A percentile compares a stretch with the other conserved stretches of the same genome.
phyloP scores from a whole-genome alignment of 2,113 vertebrate genomes.

The Alethe castanea region DNA sequence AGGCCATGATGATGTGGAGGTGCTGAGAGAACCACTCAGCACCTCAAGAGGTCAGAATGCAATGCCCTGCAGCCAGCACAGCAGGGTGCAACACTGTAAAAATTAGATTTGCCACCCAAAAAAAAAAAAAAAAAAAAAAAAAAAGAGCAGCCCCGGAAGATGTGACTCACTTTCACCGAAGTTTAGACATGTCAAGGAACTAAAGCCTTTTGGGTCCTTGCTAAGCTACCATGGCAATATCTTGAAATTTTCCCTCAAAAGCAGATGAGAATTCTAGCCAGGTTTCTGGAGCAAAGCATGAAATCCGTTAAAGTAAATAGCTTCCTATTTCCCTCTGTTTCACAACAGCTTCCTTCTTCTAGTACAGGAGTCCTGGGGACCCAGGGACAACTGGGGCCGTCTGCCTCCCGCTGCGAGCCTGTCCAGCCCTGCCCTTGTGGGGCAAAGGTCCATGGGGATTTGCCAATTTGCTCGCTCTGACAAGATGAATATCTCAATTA shows the following conservation, averaged over 20 bases:
- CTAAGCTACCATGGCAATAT: background rate
- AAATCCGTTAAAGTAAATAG: conserved; percentile 67
- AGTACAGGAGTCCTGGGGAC: background rate
- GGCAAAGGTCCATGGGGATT: background rate
- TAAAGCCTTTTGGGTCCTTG: background rate
- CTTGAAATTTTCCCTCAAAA: conserved; percentile 60
- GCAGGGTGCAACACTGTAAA: background rate
- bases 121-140: too few species aligned
- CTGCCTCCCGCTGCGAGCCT: background rate
- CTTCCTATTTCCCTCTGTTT: conserved; percentile 55
- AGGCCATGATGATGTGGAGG: background rate
- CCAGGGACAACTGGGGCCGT: background rate
- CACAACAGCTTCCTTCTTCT: conserved; percentile 54
- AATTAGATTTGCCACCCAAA: background rate
- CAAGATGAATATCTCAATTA: background rate
- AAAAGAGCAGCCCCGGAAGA: background rate
- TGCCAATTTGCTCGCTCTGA: background rate
- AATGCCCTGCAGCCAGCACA: background rate
- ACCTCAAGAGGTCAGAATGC: background rate
- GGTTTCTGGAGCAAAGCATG: conserved; percentile 63
- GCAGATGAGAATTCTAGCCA: conserved; percentile 51
- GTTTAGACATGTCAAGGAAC: background rate
- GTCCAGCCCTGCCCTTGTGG: background rate
- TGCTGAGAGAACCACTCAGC: conserved; percentile 3
- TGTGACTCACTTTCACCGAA: background rate